Base-by-base conservation (phyloP, 2,888 invertebrate genomes). In the Nasonia oneida region DNA sequence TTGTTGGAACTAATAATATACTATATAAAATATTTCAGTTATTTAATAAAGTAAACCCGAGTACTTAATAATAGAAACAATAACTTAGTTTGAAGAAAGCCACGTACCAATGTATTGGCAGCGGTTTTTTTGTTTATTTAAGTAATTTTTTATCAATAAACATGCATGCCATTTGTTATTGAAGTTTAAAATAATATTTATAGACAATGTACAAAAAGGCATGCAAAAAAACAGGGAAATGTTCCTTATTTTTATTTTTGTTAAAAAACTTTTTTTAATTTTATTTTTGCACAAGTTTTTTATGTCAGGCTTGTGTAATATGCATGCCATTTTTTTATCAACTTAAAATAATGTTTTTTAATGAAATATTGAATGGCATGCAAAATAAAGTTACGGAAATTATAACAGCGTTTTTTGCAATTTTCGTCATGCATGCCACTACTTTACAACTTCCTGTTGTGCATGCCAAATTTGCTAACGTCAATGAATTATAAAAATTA, bases 151-250 rank as follows among this genome's bases (percentile, higher is more conserved):
- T 39, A n/a, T 57, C 15, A 57, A 57, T 14, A 57, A 57, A 57
- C n/a, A 57, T 57, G 57, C 57, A 57, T 57, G 57, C 57, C 57
- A 57, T 18, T 57, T 57, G 14, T 57, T 57, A 57, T 57, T 57
- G 14, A 57, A 10, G 57, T n/a, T 57, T 57, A 57, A 14, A 57
- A 57, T 57, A 57, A 57, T 57, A 57, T 57, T 57, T 57, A 57
- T 18, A 18, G n/a, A 57, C n/a, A 57, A 18, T 18, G n/a, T 57
- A 57, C 57, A 57, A 57, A 57, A 57, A 57, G 57, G 14, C 18
- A 57, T 57, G 57, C 57, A 57, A 57, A 3, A 12, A 57, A 57
- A 57, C 57, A 57, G 15, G 10, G 10, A 12, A 57, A 57, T 57
- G 3, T 57, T 57, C 57, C 14, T 57, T 57, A 18, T 57, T 57